These are phyloP conservation scores for Himalopsyche kuldschensis DNA, from an alignment of 2,888 invertebrate genomes.

Conservation along the genomic window DNA sequence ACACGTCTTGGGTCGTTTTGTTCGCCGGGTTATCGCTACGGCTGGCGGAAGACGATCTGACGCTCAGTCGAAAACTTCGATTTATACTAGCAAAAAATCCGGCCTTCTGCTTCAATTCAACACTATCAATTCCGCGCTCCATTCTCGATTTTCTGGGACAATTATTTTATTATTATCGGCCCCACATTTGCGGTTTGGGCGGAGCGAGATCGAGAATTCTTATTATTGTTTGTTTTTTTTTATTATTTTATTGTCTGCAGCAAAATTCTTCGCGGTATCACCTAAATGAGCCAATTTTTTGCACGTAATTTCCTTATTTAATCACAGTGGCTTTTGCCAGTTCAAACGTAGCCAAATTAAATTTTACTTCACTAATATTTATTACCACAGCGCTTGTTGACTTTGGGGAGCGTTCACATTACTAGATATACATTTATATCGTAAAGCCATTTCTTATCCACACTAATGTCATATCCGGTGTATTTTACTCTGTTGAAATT, in stretches of 20 bases:
- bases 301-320: background rate
- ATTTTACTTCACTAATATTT: background rate
- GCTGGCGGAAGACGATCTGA: constrained; percentile 48
- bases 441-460: background rate
- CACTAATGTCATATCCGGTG: background rate
- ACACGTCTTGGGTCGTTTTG: constrained; percentile 32
- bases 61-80: constrained; percentile 54
- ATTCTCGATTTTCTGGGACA: background rate
- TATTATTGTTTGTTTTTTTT: background rate
- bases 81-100: constrained; percentile 56
- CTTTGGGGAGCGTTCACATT: background rate
- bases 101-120: constrained; percentile 49
- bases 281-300: background rate
- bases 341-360: background rate
- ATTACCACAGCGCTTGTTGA: background rate
- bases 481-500: background rate
- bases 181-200: background rate
- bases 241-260: no score
- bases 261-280: background rate
- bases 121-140: constrained; percentile 42
- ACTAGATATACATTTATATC: background rate
- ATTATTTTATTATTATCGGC: background rate
- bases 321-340: background rate
- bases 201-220: background rate
- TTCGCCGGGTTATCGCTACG: constrained; percentile 45